These are phyloP conservation scores for Acromyrmex echinatior DNA, from an alignment of 1,140 invertebrate species.

Conservation along the genomic window DNA sequence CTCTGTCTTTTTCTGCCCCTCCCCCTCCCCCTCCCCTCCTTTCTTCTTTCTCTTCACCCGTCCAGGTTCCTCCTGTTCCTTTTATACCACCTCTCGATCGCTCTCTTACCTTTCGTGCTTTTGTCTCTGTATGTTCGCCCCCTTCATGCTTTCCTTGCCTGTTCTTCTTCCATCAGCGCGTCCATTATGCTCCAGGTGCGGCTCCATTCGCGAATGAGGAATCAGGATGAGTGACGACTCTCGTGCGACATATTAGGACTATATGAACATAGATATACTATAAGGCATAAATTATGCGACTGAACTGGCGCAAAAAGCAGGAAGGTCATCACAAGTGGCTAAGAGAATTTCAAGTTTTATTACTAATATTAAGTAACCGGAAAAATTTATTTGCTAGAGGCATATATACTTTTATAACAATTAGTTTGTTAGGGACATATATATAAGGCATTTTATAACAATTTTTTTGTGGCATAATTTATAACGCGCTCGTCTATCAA, in stretches of 20 bases:
- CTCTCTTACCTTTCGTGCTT: constrained; percentile 30
- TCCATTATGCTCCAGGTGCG: constrained; percentile 51
- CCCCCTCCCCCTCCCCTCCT: neutral
- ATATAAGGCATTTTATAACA: no score
- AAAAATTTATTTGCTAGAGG: no score
- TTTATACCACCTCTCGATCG: constrained; percentile 60
- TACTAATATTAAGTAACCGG: no score
- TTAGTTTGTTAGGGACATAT: no score
- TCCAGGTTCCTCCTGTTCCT: constrained; percentile 40
- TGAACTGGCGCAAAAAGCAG: neutral
- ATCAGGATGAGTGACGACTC: neutral
- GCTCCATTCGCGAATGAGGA: constrained; percentile 1
- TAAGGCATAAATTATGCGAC: neutral
- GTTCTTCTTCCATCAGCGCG: constrained; percentile 42
- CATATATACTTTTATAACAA: no score
- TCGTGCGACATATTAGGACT: neutral
- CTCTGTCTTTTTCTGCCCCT: no score
- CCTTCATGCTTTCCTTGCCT: constrained; percentile 9
- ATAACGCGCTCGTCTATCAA: no score
- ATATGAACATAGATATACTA: neutral
- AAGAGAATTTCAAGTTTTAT: neutral
- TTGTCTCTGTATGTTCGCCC: constrained; percentile 28
- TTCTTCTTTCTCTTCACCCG: neutral
- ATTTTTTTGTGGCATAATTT: no score
- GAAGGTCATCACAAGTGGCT: no score